phyloP scores from a whole-genome alignment of 2,797 vertebrate species.

The Amblyraja radiata region DNA sequence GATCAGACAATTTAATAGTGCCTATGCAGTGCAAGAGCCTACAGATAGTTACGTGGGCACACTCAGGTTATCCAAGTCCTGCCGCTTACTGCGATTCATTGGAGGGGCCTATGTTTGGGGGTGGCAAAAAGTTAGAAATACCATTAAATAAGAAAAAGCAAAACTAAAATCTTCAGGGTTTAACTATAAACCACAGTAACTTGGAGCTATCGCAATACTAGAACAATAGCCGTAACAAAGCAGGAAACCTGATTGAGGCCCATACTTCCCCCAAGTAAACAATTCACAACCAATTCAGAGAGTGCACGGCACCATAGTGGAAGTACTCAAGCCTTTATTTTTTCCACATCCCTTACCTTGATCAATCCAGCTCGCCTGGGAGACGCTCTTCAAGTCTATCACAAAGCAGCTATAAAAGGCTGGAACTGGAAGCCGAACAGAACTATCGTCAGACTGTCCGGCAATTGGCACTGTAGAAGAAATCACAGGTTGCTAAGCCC shows the following conservation, averaged over 20 bases:
- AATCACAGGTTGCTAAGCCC: neutral
- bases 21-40: neutral
- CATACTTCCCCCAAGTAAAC: constrained; percentile 88
- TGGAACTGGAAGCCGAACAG: neutral
- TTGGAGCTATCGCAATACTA: neutral
- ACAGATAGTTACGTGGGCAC: neutral
- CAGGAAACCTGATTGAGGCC: constrained; percentile 84
- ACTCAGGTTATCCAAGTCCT: neutral
- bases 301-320: constrained; percentile 63
- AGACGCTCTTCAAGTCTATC: constrained; percentile 45
- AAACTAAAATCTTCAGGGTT: neutral
- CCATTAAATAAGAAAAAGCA: too few relatives aligned
- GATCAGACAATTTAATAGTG: too few relatives aligned
- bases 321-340: constrained; percentile 62
- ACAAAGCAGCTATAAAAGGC: constrained; percentile 48
- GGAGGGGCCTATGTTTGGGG: neutral
- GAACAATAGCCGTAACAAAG: constrained; percentile 53
- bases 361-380: constrained; percentile 53
- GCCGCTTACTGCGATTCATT: neutral
- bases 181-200: neutral
- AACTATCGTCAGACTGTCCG: neutral
- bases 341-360: constrained; percentile 68
- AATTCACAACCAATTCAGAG: constrained; percentile 73
- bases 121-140: neutral
- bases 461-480: neutral